Conservation (phyloP, 2,113 vertebrate genomes). For the Sciurus niger region DNA sequence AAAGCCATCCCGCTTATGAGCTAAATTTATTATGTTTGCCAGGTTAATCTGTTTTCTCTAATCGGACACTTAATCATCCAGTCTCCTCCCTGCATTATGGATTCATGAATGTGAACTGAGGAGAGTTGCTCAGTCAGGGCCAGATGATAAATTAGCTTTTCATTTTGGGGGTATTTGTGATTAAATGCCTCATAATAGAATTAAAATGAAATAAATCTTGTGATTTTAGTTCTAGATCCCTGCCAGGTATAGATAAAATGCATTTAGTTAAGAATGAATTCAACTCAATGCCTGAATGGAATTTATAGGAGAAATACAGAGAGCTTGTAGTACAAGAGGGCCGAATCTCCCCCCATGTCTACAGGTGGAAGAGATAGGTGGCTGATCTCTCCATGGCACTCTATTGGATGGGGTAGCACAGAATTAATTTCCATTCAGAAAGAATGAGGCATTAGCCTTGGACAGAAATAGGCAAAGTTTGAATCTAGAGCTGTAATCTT, state of each 20-base stretch:
- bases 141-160: constrained; percentile 80
- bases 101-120: constrained; percentile 77
- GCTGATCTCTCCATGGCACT: neutral
- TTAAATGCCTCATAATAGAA: constrained; percentile 80
- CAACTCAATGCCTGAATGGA: neutral
- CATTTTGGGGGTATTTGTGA: constrained; percentile 77
- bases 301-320: constrained; percentile 38
- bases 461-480: neutral
- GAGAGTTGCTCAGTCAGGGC: constrained; percentile 68
- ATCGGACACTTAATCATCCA: constrained; percentile 83
- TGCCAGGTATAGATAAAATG: constrained; percentile 72
- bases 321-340: neutral
- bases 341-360: neutral
- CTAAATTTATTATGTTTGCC: constrained; percentile 83
- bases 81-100: constrained; percentile 70
- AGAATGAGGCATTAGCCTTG: neutral
- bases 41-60: constrained; percentile 85
- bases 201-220: constrained; percentile 82
- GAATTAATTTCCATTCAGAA: constrained; percentile 21
- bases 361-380: neutral
- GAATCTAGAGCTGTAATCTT: neutral
- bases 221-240: constrained; percentile 72
- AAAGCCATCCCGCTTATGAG: constrained; percentile 78
- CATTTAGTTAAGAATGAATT: constrained; percentile 60
- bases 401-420: neutral